Base-by-base conservation (phyloP, 1,140 invertebrate genomes). In the Sitophilus oryzae region DNA sequence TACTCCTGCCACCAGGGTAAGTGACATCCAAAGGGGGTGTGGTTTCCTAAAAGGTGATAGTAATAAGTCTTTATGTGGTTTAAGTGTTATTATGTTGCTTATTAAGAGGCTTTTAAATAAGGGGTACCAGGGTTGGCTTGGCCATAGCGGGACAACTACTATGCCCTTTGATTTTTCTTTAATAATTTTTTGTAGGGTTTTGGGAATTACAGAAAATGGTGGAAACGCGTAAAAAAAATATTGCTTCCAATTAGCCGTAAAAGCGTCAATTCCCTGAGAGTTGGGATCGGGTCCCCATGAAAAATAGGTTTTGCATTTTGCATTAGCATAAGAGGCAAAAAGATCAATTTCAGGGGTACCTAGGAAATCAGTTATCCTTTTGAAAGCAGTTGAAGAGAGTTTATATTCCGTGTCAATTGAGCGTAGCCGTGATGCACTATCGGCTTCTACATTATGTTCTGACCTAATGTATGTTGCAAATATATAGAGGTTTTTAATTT, bases 91-190 rank as follows among this genome's bases (percentile, higher is more conserved):
- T n/a, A n/a, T n/a, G n/a, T n/a, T n/a, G n/a, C n/a, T n/a, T n/a
- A n/a, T n/a, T n/a, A n/a, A n/a, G n/a, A n/a, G n/a, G n/a, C n/a
- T 19, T 6, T 8, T 18, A 37, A 61, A 66, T 14, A 66, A 10
- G 2, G 67, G 61, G 30, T 51, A 66, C 65, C 67, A 69, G 8
- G 65, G 58, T 38, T 67, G 65, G 2, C 48, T 59, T 0, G 56
- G 44, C 67, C 67, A 69, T 10, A 71, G 67, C 66, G 66, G 69
- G 51, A 68, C 61, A 0, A 66, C 35, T 8, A 66, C n/a, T 9
- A 68, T 62, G 10, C 61, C 65, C 23, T 10, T 43, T 44, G 62
- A 54, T 30, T 60, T 43, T 15, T 67, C 66, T 19, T 18, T 19
- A 14, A 57, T 60, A 11, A 65, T 60, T 61, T 65, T 66, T 19